Percentiles rank a stretch among this genome's conserved stretches.
These are phyloP conservation scores for Leucopternis melanops DNA, from an alignment of 2,113 vertebrate species.

Conservation along the genomic window DNA sequence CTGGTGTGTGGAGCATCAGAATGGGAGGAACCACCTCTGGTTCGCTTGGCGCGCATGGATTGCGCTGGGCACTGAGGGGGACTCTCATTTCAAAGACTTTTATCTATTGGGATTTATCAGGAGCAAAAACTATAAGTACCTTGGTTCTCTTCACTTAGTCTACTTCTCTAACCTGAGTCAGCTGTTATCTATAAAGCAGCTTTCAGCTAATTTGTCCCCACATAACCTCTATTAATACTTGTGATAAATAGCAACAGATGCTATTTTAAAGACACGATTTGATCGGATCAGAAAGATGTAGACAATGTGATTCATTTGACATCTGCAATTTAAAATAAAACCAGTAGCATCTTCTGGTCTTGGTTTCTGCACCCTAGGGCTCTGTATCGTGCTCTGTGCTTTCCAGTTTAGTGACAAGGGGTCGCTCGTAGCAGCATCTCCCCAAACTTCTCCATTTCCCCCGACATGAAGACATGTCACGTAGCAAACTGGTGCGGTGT, in stretches of 20 bases:
- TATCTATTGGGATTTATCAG: not conserved
- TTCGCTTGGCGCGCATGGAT: no score
- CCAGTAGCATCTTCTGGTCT: not conserved
- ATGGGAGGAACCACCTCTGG: not conserved
- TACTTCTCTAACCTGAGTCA: not conserved
- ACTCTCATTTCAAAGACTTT: not conserved
- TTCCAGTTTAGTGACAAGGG: not conserved
- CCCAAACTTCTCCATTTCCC: not conserved
- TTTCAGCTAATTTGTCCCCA: not conserved
- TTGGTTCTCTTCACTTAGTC: not conserved
- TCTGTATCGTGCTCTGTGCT: not conserved
- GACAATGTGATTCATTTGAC: not conserved
- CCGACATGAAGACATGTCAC: rapidly evolving
- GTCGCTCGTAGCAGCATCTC: not conserved
- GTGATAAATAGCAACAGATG: not conserved
- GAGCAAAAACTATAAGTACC: not conserved
- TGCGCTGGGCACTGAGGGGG: not conserved
- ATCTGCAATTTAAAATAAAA: not conserved
- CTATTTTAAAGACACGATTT: not conserved
- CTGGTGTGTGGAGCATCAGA: rapidly evolving
- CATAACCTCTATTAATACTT: not conserved
- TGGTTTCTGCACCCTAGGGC: not conserved
- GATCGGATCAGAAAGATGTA: not conserved
- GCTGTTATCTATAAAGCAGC: not conserved
- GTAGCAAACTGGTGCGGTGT: not conserved